Percentiles rank a stretch among this genome's conserved stretches.
phyloP scores from a whole-genome alignment of 2,797 vertebrate genomes.

The Austrolebias charrua region DNA sequence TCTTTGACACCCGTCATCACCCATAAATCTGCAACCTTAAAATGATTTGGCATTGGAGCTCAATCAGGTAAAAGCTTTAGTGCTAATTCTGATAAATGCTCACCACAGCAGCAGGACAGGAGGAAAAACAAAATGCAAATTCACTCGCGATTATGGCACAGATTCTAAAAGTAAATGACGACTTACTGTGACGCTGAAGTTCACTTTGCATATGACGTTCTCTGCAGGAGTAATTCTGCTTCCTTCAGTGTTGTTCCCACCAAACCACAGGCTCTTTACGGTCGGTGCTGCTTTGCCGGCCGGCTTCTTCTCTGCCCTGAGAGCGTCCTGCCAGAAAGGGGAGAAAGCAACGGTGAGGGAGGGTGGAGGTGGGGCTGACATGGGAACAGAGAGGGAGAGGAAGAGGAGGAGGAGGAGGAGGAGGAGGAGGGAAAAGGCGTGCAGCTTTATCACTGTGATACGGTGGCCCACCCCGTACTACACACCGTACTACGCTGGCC shows the following conservation, averaged over 20 bases:
- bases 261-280: constrained; percentile 27
- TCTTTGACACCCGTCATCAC: neutral
- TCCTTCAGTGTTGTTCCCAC: constrained; percentile 31
- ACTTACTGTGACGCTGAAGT: constrained; percentile 51
- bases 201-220: constrained; percentile 14
- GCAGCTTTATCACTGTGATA: constrained; percentile 35
- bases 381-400: constrained; percentile 9
- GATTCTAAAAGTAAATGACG: constrained; percentile 1
- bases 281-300: constrained; percentile 46
- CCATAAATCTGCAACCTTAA: neutral
- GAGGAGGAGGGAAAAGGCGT: constrained; percentile 42
- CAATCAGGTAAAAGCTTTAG: constrained; percentile 9
- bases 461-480: no score
- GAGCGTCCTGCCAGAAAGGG: constrained; percentile 53
- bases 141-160: no score
- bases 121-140: constrained; percentile 54
- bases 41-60: neutral
- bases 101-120: constrained; percentile 14
- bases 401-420: constrained; percentile 32
- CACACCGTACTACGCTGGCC: no score
- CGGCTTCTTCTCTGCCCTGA: constrained; percentile 54
- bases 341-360: constrained; percentile 52
- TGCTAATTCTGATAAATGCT: constrained; percentile 8
- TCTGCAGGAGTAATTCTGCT: neutral
- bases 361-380: constrained; percentile 51